phyloP scores from a whole-genome alignment of 2,797 vertebrate genomes.

The Microcaecilia unicolor region DNA sequence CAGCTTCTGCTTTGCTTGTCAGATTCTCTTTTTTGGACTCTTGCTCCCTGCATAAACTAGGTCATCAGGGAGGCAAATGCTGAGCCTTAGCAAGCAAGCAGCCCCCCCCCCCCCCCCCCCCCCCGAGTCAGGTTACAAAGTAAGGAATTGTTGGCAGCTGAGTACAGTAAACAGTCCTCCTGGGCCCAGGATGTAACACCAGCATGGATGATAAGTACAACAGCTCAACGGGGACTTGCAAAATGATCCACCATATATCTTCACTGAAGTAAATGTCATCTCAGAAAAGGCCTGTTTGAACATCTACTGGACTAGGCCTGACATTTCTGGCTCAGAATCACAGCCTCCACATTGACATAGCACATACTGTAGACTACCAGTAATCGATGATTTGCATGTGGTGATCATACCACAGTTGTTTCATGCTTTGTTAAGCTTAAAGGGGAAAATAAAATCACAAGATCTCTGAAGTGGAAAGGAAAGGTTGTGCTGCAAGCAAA shows the following conservation, averaged over 20 bases:
- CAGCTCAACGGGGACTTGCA: constrained; percentile 31
- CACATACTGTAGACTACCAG: background rate
- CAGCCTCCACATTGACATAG: background rate
- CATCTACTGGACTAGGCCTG: constrained; percentile 15
- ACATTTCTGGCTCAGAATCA: constrained; percentile 12
- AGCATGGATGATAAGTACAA: constrained; percentile 34
- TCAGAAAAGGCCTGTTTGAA: constrained; percentile 21
- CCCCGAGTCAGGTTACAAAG: constrained; percentile 18
- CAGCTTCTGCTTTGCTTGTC: background rate
- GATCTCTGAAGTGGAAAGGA: too few relatives aligned
- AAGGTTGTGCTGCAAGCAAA: too few relatives aligned
- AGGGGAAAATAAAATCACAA: too few relatives aligned
- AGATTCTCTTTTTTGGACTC: background rate
- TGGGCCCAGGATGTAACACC: constrained; percentile 32
- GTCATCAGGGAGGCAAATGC: background rate
- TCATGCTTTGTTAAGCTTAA: too few relatives aligned
- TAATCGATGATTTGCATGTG: too few relatives aligned
- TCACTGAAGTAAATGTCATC: constrained; percentile 30
- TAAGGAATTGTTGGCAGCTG: constrained; percentile 23
- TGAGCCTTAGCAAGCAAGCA: constrained; percentile 2
- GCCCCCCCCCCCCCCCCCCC: constrained; percentile 21
- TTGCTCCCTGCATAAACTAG: constrained; percentile 8
- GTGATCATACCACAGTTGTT: too few relatives aligned
- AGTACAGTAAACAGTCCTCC: constrained; percentile 25
- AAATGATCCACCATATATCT: constrained; percentile 30